These are phyloP conservation scores for Molossus molossus DNA, from an alignment of 2,797 vertebrate species.

Conservation along the genomic window DNA sequence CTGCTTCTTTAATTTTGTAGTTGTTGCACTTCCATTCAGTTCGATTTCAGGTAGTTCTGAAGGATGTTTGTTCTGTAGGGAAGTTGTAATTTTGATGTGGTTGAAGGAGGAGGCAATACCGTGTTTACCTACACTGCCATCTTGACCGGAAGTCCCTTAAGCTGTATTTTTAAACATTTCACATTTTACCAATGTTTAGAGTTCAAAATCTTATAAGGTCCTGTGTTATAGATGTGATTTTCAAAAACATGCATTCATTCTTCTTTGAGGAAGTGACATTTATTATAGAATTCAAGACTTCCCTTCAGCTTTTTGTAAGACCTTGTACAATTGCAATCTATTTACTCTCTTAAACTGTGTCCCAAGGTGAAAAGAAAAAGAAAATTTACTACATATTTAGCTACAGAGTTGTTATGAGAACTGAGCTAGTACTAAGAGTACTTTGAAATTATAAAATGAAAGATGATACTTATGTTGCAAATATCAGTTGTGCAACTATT, in stretches of 20 bases:
- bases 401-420: constrained; percentile 30
- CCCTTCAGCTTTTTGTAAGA: not conserved
- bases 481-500: not conserved
- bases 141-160: not conserved
- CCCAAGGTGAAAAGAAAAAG: constrained; percentile 8
- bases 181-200: not conserved
- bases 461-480: constrained; percentile 18
- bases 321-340: not conserved
- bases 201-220: not conserved
- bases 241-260: constrained; percentile 13
- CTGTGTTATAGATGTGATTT: constrained; percentile 29
- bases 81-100: too few relatives aligned
- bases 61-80: too few relatives aligned
- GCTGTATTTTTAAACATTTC: not conserved
- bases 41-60: too few relatives aligned
- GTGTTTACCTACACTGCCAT: too few relatives aligned
- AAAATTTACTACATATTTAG: constrained; percentile 31
- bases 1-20: too few relatives aligned
- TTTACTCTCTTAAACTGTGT: constrained; percentile 50
- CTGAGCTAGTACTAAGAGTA: not conserved
- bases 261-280: constrained; percentile 42
- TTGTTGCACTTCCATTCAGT: too few relatives aligned
- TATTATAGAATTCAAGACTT: constrained; percentile 13
- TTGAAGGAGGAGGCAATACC: too few relatives aligned
- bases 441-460: constrained; percentile 65